Percentiles rank a stretch among this genome's conserved stretches.
phyloP scores from a whole-genome alignment of 2,888 invertebrate genomes.

The Nomada lathburiana region DNA sequence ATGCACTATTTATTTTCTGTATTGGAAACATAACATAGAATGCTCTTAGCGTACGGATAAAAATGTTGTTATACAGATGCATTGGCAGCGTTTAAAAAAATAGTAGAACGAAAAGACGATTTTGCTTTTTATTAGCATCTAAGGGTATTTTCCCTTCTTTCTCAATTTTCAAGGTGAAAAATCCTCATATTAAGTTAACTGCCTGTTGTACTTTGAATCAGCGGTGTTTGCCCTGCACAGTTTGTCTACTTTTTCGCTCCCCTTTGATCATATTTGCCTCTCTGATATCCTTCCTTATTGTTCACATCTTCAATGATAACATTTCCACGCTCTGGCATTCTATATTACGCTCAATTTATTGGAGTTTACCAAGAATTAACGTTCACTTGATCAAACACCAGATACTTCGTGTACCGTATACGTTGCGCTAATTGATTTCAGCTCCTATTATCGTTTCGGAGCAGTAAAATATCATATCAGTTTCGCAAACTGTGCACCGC shows the following conservation, averaged over 20 bases:
- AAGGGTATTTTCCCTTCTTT: not conserved
- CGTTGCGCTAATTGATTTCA: not conserved
- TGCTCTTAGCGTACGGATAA: no score
- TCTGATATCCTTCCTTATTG: not conserved
- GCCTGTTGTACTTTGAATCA: no score
- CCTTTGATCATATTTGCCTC: not conserved
- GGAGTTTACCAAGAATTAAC: slow-evolving; percentile 1
- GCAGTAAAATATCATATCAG: no score
- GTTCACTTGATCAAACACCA: not conserved
- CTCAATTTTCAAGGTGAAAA: not conserved
- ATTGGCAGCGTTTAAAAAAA: no score
- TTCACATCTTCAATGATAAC: not conserved
- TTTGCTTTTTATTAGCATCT: not conserved
- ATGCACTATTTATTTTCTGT: no score
- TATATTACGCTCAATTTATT: not conserved
- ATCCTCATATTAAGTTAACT: no score
- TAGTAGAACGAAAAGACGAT: no score
- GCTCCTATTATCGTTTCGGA: not conserved
- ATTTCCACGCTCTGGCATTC: not conserved
- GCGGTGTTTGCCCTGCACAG: not conserved
- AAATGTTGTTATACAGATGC: no score
- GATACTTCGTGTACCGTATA: no score
- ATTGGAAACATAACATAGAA: no score
- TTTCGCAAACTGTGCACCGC: no score
- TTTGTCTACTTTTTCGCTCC: not conserved